Conservation (phyloP, 2,113 vertebrate species). For the Vanacampus margaritifer region DNA sequence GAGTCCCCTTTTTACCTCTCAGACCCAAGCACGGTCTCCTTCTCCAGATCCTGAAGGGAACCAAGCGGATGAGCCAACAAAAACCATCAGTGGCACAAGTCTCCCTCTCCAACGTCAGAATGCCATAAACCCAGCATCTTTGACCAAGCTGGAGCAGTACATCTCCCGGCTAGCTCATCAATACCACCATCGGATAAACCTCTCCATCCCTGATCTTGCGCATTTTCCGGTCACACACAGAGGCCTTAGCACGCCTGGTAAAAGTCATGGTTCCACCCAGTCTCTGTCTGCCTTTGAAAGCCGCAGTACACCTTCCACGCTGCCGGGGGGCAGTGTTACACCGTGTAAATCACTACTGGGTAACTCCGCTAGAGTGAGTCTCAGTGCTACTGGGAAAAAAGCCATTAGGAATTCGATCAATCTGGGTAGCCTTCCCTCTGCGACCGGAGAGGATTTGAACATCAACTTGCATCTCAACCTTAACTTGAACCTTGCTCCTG, state of each 20-base stretch:
- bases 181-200: conserved; percentile 55
- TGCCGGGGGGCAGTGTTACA: conserved; percentile 52
- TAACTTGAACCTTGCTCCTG: conserved; percentile 70
- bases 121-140: conserved; percentile 33
- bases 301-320: conserved; percentile 49
- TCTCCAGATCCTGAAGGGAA: conserved; percentile 47
- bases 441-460: conserved; percentile 75
- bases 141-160: conserved; percentile 75
- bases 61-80: conserved; percentile 41
- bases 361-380: conserved; percentile 67
- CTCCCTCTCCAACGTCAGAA: conserved; percentile 33
- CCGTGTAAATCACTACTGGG: conserved; percentile 72
- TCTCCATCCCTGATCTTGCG: conserved; percentile 40
- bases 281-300: conserved; percentile 70
- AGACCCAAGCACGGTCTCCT: conserved; percentile 45
- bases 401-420: conserved; percentile 77
- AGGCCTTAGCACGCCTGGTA: conserved; percentile 50
- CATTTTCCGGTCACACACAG: conserved; percentile 16
- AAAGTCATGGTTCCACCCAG: conserved; percentile 67
- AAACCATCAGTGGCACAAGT: conserved; percentile 16
- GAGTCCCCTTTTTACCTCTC: conserved; percentile 77
- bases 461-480: conserved; percentile 76
- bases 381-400: conserved; percentile 66
- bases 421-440: conserved; percentile 75
- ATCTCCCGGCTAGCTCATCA: conserved; percentile 72